Percentiles rank a stretch among this genome's conserved stretches.
These are phyloP conservation scores for Cyanocitta stelleri DNA, from an alignment of 2,113 vertebrate species.

Conservation along the genomic window DNA sequence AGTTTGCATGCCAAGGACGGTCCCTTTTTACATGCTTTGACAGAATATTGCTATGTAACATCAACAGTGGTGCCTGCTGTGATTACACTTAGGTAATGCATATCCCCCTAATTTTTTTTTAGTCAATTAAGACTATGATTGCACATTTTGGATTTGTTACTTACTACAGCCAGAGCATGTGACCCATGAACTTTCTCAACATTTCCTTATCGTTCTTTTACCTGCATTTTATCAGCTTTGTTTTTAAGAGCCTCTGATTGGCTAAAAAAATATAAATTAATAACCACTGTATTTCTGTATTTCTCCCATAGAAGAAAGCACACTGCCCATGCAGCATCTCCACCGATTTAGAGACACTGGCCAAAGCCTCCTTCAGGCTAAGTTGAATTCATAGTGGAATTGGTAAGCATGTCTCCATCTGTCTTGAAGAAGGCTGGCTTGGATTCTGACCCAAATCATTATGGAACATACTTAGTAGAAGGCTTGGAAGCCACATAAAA, in stretches of 20 bases:
- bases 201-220: neutral
- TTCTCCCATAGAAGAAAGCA: neutral
- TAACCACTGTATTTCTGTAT: neutral
- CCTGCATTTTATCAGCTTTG: neutral
- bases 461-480: neutral
- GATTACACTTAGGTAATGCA: slow-evolving; percentile 20
- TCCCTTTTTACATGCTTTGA: slow-evolving; percentile 25
- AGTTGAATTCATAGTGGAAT: neutral
- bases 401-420: neutral
- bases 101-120: neutral
- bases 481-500: neutral
- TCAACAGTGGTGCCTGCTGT: neutral
- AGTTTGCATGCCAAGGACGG: slow-evolving; percentile 15
- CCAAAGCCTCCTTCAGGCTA: neutral
- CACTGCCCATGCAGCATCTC: neutral
- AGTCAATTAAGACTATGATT: slow-evolving; percentile 56
- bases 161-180: neutral
- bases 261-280: neutral
- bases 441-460: neutral
- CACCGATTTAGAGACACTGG: neutral
- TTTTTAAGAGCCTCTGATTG: neutral
- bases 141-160: slow-evolving; percentile 48
- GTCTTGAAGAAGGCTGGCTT: neutral
- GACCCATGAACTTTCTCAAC: neutral
- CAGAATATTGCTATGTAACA: neutral